Evolutionary conservation across 1,140 invertebrate genomes (phyloP).

Genomic region (Polyergus mexicanus): DNA sequence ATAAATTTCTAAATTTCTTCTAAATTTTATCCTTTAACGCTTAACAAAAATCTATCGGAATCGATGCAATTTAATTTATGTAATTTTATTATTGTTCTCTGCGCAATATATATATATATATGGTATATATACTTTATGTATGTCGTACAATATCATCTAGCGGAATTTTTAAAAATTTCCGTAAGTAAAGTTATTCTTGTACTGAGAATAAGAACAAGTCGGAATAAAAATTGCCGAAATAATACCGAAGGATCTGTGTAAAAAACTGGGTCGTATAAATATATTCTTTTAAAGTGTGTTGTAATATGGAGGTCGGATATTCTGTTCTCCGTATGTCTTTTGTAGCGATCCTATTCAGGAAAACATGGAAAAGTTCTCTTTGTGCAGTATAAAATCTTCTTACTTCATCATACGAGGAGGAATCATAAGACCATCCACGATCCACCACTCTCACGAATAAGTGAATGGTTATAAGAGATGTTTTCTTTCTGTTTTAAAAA

Average conservation of each 20-base stretch:
- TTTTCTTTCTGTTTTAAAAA: slow-evolving; percentile 24
- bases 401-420: slow-evolving; percentile 63
- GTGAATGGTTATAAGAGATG: background rate
- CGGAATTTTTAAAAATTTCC: slow-evolving; percentile 8
- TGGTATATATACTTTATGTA: background rate
- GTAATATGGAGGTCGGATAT: slow-evolving; percentile 65
- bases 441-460: slow-evolving; percentile 18
- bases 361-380: slow-evolving; percentile 44
- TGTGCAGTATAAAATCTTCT: slow-evolving; percentile 34
- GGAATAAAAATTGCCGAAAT: slow-evolving; percentile 10
- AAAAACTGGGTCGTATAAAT: slow-evolving; percentile 47
- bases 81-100: background rate
- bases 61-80: background rate
- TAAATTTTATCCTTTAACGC: background rate
- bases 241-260: background rate
- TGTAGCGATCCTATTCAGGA: slow-evolving; percentile 49
- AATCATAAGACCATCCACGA: slow-evolving; percentile 27
- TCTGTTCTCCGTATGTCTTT: slow-evolving; percentile 45
- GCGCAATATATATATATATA: background rate
- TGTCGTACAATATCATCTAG: background rate
- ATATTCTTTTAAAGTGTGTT: slow-evolving; percentile 63
- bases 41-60: background rate
- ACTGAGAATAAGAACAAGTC: background rate
- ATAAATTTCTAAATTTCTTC: slow-evolving; percentile 30
- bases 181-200: background rate